Conservation (phyloP, 2,797 vertebrate species). For the Ataeniobius toweri region DNA sequence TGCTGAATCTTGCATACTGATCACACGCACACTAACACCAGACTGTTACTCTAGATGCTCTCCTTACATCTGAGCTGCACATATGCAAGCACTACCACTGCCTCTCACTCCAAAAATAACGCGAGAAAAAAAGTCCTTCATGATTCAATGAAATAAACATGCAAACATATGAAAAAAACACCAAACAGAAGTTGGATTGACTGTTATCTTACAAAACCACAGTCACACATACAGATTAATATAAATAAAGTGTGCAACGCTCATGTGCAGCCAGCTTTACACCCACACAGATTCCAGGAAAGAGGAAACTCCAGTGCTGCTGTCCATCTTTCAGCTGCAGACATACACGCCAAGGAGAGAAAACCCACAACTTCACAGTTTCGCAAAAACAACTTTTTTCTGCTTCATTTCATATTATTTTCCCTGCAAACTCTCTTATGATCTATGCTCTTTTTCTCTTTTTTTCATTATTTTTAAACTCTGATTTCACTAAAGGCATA, state of each 20-base stretch:
- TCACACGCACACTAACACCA: conserved; percentile 33
- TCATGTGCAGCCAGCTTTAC: conserved; percentile 63
- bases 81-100: conserved; percentile 44
- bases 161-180: conserved; percentile 45
- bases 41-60: conserved; percentile 47
- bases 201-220: conserved; percentile 10
- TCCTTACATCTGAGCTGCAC: conserved; percentile 57
- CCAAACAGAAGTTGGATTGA: conserved; percentile 26
- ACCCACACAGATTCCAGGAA: conserved; percentile 74
- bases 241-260: conserved; percentile 24
- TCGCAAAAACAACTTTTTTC: conserved; percentile 32
- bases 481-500: conserved; percentile 7
- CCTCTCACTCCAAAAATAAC: conserved; percentile 41
- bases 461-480: conserved; percentile 4
- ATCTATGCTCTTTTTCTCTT: conserved; percentile 14
- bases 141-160: conserved; percentile 58
- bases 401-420: conserved; percentile 12
- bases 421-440: conserved; percentile 21
- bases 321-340: conserved; percentile 62
- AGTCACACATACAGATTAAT: conserved; percentile 20
- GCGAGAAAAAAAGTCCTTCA: conserved; percentile 29
- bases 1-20: conserved; percentile 37
- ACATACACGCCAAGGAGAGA: conserved; percentile 52
- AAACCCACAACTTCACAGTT: conserved; percentile 54
- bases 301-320: conserved; percentile 57